Evolutionary conservation across 2,797 vertebrate species (phyloP), one percentile per base, ranked within the genome.

Genomic region (Thaleichthys pacificus): DNA sequence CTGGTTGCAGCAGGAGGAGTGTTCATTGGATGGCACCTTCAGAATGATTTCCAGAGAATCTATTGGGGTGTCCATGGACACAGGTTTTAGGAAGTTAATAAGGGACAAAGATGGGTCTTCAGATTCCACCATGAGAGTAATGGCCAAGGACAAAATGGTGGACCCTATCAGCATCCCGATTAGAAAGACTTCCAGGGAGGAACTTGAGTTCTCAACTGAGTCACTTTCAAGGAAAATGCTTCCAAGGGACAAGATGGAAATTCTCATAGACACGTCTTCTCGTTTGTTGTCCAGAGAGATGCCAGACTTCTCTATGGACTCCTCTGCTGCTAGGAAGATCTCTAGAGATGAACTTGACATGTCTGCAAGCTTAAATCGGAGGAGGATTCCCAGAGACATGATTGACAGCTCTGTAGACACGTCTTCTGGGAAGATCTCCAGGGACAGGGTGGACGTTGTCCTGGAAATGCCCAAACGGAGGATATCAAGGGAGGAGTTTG

Each of bases 171-270:
- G 71, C 81, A 77, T 71, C 32, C 77, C 78, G 54, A 12, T 49
- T 61, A 89, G 84, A 77, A 89, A 75, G 58, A 77, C 88, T 56
- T 88, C 88, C 17, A 80, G 80, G 77, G 89, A 90, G 35, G 89
- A 90, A 21, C 54, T 78, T 42, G 88, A 90, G n/a, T 83, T 84
- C 74, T 77, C n/a, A 67, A 3, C 77, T 56, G 85, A 90, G 38
- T 21, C 28, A 66, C 21, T 78, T 54, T 72, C 84, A 7, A 26
- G 80, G 1, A 88, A 78, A 54, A 80, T 80, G 21, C 28, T 77
- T n/a, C 68, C 82, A 42, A 86, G 79, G 80, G 88, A 89, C 60
- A 83, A 76, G 75, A 68, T 71, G 21, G 81, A 87, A 28, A 60
- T 69, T 57, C 68, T 73, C 22, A 32, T 75, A 35, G 86, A 88